Percentiles rank a stretch among this genome's conserved stretches.
Evolutionary conservation across 2,113 vertebrate species (phyloP).

Genomic region (Zapornia atra): DNA sequence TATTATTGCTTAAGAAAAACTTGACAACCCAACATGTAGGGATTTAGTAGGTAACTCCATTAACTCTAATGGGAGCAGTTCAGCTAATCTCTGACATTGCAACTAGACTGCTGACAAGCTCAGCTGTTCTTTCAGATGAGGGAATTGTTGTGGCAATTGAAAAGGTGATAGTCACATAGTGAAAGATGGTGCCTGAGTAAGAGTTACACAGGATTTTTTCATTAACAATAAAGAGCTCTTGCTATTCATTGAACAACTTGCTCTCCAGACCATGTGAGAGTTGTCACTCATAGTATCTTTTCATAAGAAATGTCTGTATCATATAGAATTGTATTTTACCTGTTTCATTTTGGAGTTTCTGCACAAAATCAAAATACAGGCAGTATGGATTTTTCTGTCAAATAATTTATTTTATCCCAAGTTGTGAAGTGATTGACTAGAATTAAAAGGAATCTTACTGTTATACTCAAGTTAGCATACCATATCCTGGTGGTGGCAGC

Average conservation of each 20-base stretch:
- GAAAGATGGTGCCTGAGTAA: not conserved
- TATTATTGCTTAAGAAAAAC: not conserved
- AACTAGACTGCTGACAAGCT: slow-evolving; percentile 24
- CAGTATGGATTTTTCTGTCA: not conserved
- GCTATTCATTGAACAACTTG: not conserved
- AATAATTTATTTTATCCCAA: not conserved
- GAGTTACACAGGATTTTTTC: not conserved
- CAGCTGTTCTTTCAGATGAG: not conserved
- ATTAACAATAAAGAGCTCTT: slow-evolving; percentile 32
- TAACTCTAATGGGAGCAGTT: slow-evolving; percentile 4
- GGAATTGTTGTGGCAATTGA: not conserved
- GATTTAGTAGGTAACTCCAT: slow-evolving; percentile 24
- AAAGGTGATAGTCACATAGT: not conserved
- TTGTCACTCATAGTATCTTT: not conserved
- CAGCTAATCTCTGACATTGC: slow-evolving; percentile 38
- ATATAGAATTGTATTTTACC: not conserved
- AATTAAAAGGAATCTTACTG: not conserved
- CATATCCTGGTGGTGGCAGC: not conserved
- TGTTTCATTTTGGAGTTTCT: not conserved
- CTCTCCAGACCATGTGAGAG: not conserved
- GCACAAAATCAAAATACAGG: not conserved
- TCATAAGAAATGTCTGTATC: not conserved
- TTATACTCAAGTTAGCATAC: not conserved
- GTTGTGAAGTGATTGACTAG: not conserved
- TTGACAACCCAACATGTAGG: not conserved